phyloP scores from a whole-genome alignment of 2,113 vertebrate species.

The Cyphomyrus plagiostoma region DNA sequence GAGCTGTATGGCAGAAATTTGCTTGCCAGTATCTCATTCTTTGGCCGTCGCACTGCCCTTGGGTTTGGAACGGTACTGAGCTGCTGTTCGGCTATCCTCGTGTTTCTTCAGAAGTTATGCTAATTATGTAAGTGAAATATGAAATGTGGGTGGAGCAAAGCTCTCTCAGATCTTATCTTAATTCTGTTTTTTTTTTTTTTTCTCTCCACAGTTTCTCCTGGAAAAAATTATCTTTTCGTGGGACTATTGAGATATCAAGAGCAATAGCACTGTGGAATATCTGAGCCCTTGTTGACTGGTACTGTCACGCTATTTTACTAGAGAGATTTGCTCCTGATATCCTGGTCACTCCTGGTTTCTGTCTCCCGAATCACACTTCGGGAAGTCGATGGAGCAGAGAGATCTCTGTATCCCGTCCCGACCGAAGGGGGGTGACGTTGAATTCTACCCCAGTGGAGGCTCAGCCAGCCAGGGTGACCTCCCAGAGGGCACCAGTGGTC shows the following conservation, averaged over 20 bases:
- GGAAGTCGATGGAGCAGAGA: constrained; percentile 86
- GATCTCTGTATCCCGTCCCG: constrained; percentile 74
- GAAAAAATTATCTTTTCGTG: constrained; percentile 33
- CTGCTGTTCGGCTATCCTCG: too few relatives aligned
- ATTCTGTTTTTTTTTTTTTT: not conserved
- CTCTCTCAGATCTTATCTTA: not conserved
- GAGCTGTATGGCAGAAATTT: not conserved
- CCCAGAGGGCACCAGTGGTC: constrained; percentile 28
- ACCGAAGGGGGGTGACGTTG: constrained; percentile 77
- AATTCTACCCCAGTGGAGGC: constrained; percentile 59
- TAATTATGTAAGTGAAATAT: not conserved
- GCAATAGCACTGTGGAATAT: constrained; percentile 31
- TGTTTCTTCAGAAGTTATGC: not conserved
- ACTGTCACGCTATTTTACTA: constrained; percentile 21
- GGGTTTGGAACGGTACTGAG: not conserved
- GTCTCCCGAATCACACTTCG: constrained; percentile 28
- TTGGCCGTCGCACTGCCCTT: not conserved
- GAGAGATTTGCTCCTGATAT: constrained; percentile 26
- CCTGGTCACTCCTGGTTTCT: constrained; percentile 4
- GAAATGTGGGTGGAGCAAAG: not conserved
- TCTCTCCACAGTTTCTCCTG: constrained; percentile 36
- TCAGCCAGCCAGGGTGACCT: constrained; percentile 37
- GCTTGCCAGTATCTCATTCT: not conserved
- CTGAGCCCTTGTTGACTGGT: constrained; percentile 29
- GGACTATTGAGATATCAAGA: constrained; percentile 37